Conservation (phyloP, 2,797 vertebrate genomes). For the Argentina silus region DNA sequence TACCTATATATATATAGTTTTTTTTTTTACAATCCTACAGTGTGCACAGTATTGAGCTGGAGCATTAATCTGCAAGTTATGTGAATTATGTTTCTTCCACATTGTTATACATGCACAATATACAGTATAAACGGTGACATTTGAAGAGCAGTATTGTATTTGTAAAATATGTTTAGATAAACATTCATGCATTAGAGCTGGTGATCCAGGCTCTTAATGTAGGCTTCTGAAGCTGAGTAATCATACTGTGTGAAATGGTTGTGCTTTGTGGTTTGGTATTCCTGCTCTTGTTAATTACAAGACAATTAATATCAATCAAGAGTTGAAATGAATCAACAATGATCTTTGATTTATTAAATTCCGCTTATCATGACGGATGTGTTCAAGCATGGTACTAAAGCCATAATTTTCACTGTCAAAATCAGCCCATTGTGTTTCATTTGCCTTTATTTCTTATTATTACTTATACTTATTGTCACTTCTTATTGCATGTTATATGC, state of each 20-base stretch:
- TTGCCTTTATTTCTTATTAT: constrained; percentile 45
- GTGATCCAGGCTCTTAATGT: too few species aligned
- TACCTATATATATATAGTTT: too few species aligned
- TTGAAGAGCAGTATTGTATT: not conserved
- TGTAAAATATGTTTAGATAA: not conserved
- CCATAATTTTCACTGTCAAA: constrained; percentile 37
- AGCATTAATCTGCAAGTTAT: not conserved
- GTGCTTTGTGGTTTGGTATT: constrained; percentile 67
- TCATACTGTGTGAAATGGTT: not conserved
- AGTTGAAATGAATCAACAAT: constrained; percentile 33
- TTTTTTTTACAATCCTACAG: not conserved
- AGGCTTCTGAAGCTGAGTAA: too few species aligned
- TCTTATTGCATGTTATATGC: not conserved
- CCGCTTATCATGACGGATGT: constrained; percentile 29
- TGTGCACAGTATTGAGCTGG: not conserved
- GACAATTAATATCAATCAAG: constrained; percentile 25
- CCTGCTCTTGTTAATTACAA: constrained; percentile 45
- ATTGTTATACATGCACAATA: not conserved
- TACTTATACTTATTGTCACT: constrained; percentile 36
- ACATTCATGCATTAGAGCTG: too few species aligned
- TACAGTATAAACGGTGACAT: not conserved
- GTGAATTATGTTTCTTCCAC: not conserved
- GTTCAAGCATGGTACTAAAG: constrained; percentile 50
- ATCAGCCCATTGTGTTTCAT: constrained; percentile 26
- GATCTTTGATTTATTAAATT: constrained; percentile 50